Percentiles rank a stretch among this genome's conserved stretches.
Conservation (phyloP, 2,888 invertebrate genomes). For the Magallana nippona region DNA sequence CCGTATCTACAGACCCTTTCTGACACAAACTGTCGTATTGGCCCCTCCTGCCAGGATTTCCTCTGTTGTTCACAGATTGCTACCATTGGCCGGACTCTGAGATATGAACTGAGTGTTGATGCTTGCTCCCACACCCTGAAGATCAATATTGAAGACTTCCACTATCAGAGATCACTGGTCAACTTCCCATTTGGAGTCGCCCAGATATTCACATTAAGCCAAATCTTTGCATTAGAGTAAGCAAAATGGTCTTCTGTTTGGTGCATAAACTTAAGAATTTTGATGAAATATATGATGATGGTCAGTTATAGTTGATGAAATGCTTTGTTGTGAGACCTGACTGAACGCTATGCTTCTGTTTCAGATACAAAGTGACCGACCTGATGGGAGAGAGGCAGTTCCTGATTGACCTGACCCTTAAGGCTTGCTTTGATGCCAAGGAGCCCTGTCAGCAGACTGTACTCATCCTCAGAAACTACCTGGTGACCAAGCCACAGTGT, state of each 20-base stretch:
- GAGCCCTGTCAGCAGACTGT: constrained; percentile 46
- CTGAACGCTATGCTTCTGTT: neutral
- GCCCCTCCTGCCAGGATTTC: constrained; percentile 50
- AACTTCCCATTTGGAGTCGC: constrained; percentile 47
- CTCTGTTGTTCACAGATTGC: constrained; percentile 52
- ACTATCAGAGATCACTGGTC: constrained; percentile 50
- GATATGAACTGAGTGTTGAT: constrained; percentile 49
- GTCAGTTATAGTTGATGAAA: no score
- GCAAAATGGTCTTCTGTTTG: neutral
- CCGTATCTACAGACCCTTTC: neutral
- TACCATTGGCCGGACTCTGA: constrained; percentile 46
- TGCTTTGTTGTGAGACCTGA: neutral
- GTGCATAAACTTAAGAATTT: no score
- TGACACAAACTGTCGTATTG: constrained; percentile 50
- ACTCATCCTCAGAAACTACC: constrained; percentile 45
- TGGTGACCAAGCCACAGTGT: constrained; percentile 49
- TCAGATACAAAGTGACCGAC: constrained; percentile 33
- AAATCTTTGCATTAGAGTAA: constrained; percentile 42
- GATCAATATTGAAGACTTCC: constrained; percentile 55
- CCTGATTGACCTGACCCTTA: constrained; percentile 50
- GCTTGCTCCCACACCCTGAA: constrained; percentile 54
- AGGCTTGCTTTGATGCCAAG: constrained; percentile 50
- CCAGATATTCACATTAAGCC: constrained; percentile 46
- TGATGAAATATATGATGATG: no score
- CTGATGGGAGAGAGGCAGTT: constrained; percentile 47